Percentiles rank a stretch among this genome's conserved stretches.
Evolutionary conservation across 2,888 invertebrate genomes (phyloP).

Genomic region (Criorhina ranunculi): DNA sequence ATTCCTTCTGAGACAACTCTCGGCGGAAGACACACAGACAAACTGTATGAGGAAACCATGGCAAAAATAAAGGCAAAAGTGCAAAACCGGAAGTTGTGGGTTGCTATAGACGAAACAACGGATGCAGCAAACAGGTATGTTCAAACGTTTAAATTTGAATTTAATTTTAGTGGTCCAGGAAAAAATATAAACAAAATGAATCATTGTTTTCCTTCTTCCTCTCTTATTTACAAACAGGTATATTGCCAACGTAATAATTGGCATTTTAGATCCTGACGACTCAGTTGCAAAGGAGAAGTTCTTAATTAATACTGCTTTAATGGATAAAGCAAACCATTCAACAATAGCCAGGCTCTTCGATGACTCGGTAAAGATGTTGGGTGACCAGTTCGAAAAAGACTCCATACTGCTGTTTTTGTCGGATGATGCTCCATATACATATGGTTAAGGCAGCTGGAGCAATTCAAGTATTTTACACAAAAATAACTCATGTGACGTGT

Average conservation of each 20-base stretch:
- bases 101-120: slow-evolving; percentile 1
- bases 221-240: background rate
- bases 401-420: background rate
- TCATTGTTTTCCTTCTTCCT: background rate
- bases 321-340: slow-evolving; percentile 14
- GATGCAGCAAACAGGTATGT: slow-evolving; percentile 1
- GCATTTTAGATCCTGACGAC: slow-evolving; percentile 2
- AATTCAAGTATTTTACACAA: too few species aligned
- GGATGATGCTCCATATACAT: too few species aligned
- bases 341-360: slow-evolving; percentile 8
- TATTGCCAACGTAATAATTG: slow-evolving; percentile 8
- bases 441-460: too few species aligned
- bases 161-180: background rate
- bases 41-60: slow-evolving; percentile 3
- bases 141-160: background rate
- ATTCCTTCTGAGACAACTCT: slow-evolving; percentile 11
- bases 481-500: too few species aligned
- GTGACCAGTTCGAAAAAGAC: slow-evolving; percentile 1
- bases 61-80: background rate
- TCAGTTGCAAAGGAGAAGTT: slow-evolving; percentile 8
- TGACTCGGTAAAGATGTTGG: slow-evolving; percentile 3
- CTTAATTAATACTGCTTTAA: slow-evolving; percentile 6
- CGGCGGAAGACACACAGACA: background rate
- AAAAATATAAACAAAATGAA: too few species aligned
- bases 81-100: background rate